Conservation (phyloP, 2,113 vertebrate genomes). For the Oncorhynchus masou region DNA sequence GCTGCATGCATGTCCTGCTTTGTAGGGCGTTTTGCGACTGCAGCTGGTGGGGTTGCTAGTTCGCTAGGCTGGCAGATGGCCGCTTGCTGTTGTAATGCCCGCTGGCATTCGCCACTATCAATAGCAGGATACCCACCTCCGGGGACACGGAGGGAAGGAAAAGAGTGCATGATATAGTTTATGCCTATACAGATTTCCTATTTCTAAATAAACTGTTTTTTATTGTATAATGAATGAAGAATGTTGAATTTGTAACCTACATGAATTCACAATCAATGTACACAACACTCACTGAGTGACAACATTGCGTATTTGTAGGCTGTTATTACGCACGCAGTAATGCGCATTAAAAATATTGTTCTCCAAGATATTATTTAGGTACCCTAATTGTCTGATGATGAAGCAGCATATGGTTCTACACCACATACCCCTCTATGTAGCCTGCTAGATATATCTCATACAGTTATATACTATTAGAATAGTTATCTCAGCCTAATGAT, state of each 20-base stretch:
- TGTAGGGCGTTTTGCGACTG: slow-evolving; percentile 85
- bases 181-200: slow-evolving; percentile 2
- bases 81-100: slow-evolving; percentile 79
- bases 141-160: slow-evolving; percentile 49
- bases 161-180: slow-evolving; percentile 43
- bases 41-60: slow-evolving; percentile 79
- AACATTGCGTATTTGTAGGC: not conserved
- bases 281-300: not conserved
- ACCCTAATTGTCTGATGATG: not conserved
- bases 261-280: not conserved
- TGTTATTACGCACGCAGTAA: slow-evolving; percentile 3
- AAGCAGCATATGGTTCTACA: not conserved
- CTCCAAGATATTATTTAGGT: no score
- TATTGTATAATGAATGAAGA: not conserved
- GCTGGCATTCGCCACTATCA: slow-evolving; percentile 75
- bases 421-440: not conserved
- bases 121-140: slow-evolving; percentile 64
- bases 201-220: not conserved
- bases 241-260: not conserved
- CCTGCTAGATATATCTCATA: not conserved
- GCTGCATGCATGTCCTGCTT: slow-evolving; percentile 85
- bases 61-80: slow-evolving; percentile 80
- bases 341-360: not conserved
- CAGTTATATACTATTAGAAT: not conserved
- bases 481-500: slow-evolving; percentile 20